phyloP scores from a whole-genome alignment of 23 tunicate genomes.

The Halocynthia roretzi region DNA sequence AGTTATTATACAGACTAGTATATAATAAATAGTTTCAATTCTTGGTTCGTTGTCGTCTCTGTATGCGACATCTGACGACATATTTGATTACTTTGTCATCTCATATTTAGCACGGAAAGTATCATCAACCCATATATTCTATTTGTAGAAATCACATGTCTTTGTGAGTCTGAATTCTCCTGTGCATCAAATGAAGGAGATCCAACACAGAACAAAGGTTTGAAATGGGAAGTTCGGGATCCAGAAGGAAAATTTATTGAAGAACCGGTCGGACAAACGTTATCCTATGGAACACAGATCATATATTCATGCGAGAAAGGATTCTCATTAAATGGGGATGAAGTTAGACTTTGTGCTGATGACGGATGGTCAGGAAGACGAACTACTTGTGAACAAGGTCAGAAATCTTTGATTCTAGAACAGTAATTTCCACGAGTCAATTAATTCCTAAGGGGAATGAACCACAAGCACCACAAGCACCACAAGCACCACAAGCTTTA shows the following conservation, averaged over 20 bases:
- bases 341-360: constrained; percentile 26
- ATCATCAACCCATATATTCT: not conserved
- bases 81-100: too few relatives aligned
- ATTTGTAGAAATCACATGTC: constrained; percentile 18
- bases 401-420: not conserved
- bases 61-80: too few relatives aligned
- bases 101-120: not conserved
- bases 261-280: constrained; percentile 17
- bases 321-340: constrained; percentile 42
- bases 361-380: constrained; percentile 56
- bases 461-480: too few relatives aligned
- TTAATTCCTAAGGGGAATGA: too few relatives aligned
- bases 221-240: constrained; percentile 10
- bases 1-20: too few relatives aligned
- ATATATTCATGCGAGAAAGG: constrained; percentile 44
- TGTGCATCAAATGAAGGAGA: constrained; percentile 15
- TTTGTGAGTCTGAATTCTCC: constrained; percentile 1
- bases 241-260: constrained; percentile 17
- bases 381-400: constrained; percentile 57
- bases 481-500: too few relatives aligned
- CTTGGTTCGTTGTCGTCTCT: too few relatives aligned
- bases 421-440: too few relatives aligned
- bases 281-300: constrained; percentile 27
- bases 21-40: too few relatives aligned
- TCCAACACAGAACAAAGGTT: constrained; percentile 6